Evolutionary conservation across 2,888 invertebrate species (phyloP).

Genomic region (Cantharis lateralis): DNA sequence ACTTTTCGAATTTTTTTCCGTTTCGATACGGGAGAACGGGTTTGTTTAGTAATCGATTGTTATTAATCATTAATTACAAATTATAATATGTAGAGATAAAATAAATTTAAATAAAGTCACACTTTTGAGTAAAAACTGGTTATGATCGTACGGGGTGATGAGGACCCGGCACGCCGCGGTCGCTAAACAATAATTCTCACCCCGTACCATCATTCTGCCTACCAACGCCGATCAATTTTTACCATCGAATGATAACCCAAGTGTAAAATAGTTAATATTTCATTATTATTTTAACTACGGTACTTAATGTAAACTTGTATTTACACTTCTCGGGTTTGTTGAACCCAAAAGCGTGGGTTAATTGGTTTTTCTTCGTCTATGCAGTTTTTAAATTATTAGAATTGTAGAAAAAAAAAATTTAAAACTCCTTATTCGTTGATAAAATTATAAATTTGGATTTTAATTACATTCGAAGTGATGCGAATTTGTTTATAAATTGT

Average conservation of each 20-base stretch:
- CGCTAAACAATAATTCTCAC: neutral
- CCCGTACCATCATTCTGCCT: neutral
- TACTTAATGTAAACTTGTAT: slow-evolving; percentile 29
- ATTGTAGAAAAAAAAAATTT: neutral
- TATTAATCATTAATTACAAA: slow-evolving; percentile 21
- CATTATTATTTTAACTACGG: slow-evolving; percentile 30
- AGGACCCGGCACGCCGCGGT: neutral
- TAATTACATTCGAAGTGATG: slow-evolving; percentile 21
- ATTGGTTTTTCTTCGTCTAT: neutral
- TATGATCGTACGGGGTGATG: neutral
- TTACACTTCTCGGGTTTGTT: slow-evolving; percentile 30
- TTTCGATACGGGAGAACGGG: neutral
- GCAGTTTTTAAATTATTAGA: neutral
- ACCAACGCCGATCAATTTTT: slow-evolving; percentile 21
- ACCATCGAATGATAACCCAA: slow-evolving; percentile 20
- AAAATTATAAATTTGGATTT: neutral
- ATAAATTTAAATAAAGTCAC: neutral
- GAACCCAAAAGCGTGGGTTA: slow-evolving; percentile 28
- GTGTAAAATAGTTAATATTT: slow-evolving; percentile 29
- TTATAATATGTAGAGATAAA: neutral
- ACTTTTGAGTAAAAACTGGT: neutral
- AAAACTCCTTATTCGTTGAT: neutral
- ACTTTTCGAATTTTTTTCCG: neutral
- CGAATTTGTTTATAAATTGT: slow-evolving; percentile 36
- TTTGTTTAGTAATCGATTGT: neutral